Evolutionary conservation across 2,888 invertebrate species (phyloP).

Genomic region (Julus scandinavius): DNA sequence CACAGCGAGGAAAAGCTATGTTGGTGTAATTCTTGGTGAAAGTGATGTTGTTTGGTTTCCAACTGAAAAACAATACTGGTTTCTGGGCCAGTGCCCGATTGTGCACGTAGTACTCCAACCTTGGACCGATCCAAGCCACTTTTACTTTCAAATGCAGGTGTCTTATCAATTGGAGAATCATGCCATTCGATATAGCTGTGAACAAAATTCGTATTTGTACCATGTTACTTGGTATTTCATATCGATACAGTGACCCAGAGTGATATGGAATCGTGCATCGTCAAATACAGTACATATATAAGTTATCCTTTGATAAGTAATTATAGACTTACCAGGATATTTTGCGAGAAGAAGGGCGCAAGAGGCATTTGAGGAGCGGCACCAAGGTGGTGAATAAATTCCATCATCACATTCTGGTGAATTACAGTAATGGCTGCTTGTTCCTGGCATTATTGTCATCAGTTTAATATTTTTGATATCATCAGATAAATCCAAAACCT

Average conservation of each 20-base stretch:
- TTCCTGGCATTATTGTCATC: constrained; percentile 25
- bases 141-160: constrained; percentile 73
- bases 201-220: background rate
- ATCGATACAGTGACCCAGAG: background rate
- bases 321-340: constrained; percentile 65
- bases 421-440: constrained; percentile 66
- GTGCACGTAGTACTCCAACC: constrained; percentile 67
- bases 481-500: constrained; percentile 68
- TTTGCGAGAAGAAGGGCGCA: constrained; percentile 68
- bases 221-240: background rate
- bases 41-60: constrained; percentile 72
- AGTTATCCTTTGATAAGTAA: background rate
- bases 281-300: background rate
- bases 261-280: background rate
- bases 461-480: constrained; percentile 51
- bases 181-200: constrained; percentile 57
- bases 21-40: constrained; percentile 69
- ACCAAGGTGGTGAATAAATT: constrained; percentile 72
- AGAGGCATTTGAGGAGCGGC: constrained; percentile 62
- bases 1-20: constrained; percentile 76
- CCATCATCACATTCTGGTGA: constrained; percentile 70
- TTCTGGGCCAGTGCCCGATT: constrained; percentile 62
- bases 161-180: constrained; percentile 70
- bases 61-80: constrained; percentile 74
- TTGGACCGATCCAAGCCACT: constrained; percentile 76